These are phyloP conservation scores for Heliconius hortense DNA, from an alignment of 2,888 invertebrate genomes.

Conservation along the genomic window DNA sequence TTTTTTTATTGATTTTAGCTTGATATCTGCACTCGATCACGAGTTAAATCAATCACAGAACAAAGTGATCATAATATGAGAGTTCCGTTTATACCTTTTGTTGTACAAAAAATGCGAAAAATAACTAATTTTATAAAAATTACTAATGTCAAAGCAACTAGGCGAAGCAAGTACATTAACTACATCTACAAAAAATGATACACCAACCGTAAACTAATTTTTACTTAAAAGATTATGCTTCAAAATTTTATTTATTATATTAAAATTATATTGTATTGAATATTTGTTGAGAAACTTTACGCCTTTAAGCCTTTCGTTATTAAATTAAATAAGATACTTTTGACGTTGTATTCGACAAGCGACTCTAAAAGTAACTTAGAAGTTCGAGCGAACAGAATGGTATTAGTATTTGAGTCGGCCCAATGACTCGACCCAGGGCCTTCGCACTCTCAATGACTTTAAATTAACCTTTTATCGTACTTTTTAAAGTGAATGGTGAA, in stretches of 20 bases:
- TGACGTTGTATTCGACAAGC: conserved; percentile 35
- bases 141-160: neutral
- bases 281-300: conserved; percentile 8
- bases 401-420: conserved; percentile 51
- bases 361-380: conserved; percentile 36
- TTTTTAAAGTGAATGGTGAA: neutral
- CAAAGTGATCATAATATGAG: no score
- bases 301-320: conserved; percentile 35
- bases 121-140: no score
- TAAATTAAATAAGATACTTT: conserved; percentile 39
- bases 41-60: no score
- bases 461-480: conserved; percentile 16
- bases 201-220: neutral
- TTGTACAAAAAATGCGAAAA: no score
- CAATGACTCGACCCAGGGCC: conserved; percentile 57
- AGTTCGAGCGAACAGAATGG: conserved; percentile 42
- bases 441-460: conserved; percentile 46
- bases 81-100: no score
- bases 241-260: conserved; percentile 1
- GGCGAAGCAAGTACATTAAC: neutral
- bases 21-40: no score
- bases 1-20: no score
- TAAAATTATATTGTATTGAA: conserved; percentile 9
- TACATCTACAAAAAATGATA: neutral
- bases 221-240: neutral